Evolutionary conservation across 2,113 vertebrate species (phyloP).

Genomic region (Anoplopoma fimbria): DNA sequence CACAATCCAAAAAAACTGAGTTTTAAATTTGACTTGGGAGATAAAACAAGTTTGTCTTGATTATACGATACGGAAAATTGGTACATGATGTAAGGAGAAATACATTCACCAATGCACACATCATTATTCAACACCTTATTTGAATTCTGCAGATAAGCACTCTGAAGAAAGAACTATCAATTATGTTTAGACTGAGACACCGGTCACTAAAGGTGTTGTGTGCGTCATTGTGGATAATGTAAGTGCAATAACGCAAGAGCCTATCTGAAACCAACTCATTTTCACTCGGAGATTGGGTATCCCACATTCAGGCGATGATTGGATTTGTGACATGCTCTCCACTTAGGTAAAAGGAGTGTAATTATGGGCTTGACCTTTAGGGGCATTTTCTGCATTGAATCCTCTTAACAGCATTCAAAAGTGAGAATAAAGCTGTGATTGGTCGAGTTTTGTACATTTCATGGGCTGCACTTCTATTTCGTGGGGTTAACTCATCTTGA

Average conservation of each 20-base stretch:
- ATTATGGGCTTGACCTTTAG: constrained; percentile 68
- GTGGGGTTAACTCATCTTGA: constrained; percentile 40
- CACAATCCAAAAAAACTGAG: not conserved
- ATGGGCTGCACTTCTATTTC: constrained; percentile 43
- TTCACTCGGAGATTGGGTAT: constrained; percentile 46
- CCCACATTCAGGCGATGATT: constrained; percentile 54
- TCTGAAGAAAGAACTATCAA: constrained; percentile 30
- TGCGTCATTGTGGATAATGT: constrained; percentile 34
- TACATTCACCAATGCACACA: constrained; percentile 3
- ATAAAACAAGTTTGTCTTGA: not conserved
- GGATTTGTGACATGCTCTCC: constrained; percentile 62
- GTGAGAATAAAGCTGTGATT: constrained; percentile 60
- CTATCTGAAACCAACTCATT: constrained; percentile 58
- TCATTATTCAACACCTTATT: constrained; percentile 31
- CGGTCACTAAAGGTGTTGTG: constrained; percentile 35
- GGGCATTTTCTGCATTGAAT: constrained; percentile 48
- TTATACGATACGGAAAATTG: not conserved
- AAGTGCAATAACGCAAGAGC: constrained; percentile 44
- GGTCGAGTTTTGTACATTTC: constrained; percentile 53
- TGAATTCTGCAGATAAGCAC: constrained; percentile 44
- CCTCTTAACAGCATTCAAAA: constrained; percentile 55
- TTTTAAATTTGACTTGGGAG: not conserved
- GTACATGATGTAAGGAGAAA: not conserved
- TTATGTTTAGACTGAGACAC: constrained; percentile 48
- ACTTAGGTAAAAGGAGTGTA: constrained; percentile 65